Percentiles rank a stretch among this genome's conserved stretches.
phyloP scores from a whole-genome alignment of 1,140 invertebrate genomes.

The Ceratina australensis region DNA sequence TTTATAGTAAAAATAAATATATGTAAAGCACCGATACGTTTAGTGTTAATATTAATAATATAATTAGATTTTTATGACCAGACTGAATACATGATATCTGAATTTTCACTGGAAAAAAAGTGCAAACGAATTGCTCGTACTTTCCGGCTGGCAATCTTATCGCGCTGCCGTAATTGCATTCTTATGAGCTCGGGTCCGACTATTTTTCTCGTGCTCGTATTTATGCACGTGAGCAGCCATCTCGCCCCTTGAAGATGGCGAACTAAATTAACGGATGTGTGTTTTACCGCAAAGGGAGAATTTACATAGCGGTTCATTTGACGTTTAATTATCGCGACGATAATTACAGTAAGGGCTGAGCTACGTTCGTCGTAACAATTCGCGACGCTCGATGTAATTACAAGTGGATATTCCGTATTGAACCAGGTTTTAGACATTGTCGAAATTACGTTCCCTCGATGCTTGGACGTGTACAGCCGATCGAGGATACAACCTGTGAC shows the following conservation, averaged over 20 bases:
- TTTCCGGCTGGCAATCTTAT: neutral
- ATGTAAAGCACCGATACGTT: too few species aligned
- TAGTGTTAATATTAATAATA: too few species aligned
- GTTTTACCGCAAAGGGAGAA: conserved; percentile 19
- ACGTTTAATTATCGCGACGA: conserved; percentile 30
- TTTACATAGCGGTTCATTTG: conserved; percentile 35
- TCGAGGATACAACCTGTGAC: neutral
- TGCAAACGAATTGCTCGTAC: neutral
- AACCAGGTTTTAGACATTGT: neutral
- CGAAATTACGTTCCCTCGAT: neutral
- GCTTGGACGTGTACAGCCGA: too few species aligned
- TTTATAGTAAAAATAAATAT: too few species aligned
- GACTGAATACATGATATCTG: too few species aligned
- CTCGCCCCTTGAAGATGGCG: neutral
- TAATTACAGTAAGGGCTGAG: conserved; percentile 15
- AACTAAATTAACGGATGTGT: conserved; percentile 33
- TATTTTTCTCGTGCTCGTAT: conserved; percentile 10
- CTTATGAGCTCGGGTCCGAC: neutral
- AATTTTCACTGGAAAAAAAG: too few species aligned
- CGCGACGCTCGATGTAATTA: conserved; percentile 2
- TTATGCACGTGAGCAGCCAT: neutral
- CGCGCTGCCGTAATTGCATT: conserved; percentile 5
- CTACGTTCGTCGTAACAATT: conserved; percentile 11
- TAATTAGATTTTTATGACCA: too few species aligned
- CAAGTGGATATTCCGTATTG: neutral